Conservation (phyloP, 2,888 invertebrate species). For the Pristionchus exspectatus region DNA sequence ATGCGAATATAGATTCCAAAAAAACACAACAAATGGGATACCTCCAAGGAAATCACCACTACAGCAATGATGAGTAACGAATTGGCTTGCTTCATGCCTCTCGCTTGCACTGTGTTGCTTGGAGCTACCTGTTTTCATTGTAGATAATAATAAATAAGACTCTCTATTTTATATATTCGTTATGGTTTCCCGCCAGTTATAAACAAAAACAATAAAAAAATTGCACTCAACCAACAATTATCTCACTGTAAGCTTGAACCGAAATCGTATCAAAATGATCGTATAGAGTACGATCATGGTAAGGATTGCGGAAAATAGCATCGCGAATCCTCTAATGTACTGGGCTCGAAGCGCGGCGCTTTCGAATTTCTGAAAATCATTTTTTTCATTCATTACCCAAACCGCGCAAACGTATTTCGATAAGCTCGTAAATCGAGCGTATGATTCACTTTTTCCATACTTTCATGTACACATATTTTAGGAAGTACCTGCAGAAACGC, state of each 20-base stretch:
- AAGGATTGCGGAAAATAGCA: not conserved
- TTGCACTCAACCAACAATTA: too few relatives aligned
- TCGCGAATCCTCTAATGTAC: not conserved
- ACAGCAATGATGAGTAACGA: not conserved
- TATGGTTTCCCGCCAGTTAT: too few relatives aligned
- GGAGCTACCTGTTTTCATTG: not conserved
- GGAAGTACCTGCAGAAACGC: not conserved
- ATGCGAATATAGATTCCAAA: too few relatives aligned
- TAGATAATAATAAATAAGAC: too few relatives aligned
- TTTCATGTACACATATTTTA: too few relatives aligned
- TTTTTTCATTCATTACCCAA: too few relatives aligned
- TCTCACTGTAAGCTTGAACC: not conserved
- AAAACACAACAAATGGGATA: not conserved
- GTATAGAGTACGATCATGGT: not conserved
- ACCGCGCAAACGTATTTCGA: too few relatives aligned
- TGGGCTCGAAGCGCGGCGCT: not conserved
- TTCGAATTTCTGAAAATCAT: not conserved
- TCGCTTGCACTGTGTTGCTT: slow-evolving; percentile 6
- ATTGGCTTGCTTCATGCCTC: not conserved
- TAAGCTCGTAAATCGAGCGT: too few relatives aligned
- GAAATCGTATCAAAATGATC: not conserved
- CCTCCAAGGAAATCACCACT: not conserved
- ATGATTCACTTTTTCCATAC: too few relatives aligned
- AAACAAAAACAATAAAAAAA: too few relatives aligned
- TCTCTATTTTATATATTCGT: too few relatives aligned